A percentile compares a stretch with the other conserved stretches of the same genome.
Evolutionary conservation across 1,140 invertebrate genomes (phyloP).

Genomic region (Drosophila orosa): DNA sequence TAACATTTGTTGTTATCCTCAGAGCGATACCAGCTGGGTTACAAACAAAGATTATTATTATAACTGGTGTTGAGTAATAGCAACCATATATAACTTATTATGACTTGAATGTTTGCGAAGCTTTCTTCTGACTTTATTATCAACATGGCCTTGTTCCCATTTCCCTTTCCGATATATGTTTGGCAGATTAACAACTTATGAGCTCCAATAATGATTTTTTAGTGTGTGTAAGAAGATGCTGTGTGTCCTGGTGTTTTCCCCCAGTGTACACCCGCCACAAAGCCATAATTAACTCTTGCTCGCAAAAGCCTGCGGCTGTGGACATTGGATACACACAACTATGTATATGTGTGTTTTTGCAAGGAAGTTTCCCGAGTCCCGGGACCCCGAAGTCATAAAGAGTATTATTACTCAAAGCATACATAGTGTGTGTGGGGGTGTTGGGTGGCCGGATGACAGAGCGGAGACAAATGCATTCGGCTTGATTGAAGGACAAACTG

Average conservation of each 20-base stretch:
- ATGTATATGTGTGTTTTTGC: neutral
- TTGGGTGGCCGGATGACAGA: slow-evolving; percentile 2
- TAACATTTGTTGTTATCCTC: too few species aligned
- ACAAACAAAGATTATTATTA: too few species aligned
- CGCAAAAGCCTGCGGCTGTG: slow-evolving; percentile 6
- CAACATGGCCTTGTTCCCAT: neutral
- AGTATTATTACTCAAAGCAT: slow-evolving; percentile 27
- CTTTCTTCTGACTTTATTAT: neutral
- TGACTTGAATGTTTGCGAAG: neutral
- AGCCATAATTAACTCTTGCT: slow-evolving; percentile 39
- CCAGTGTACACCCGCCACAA: slow-evolving; percentile 12
- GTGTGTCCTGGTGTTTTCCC: neutral
- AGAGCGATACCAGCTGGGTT: neutral
- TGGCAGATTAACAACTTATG: neutral
- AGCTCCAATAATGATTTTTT: neutral
- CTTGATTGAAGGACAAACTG: slow-evolving; percentile 55
- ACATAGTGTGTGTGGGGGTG: neutral
- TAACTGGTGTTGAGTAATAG: neutral
- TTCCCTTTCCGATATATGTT: neutral
- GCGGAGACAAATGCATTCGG: slow-evolving; percentile 48
- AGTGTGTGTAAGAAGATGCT: neutral
- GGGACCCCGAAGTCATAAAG: slow-evolving; percentile 11
- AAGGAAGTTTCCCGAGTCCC: slow-evolving; percentile 9
- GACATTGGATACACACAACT: slow-evolving; percentile 10
- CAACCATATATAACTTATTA: neutral